phyloP scores from a whole-genome alignment of 92 coral and sea anemone genomes.

The Epizoanthus ramosus region DNA sequence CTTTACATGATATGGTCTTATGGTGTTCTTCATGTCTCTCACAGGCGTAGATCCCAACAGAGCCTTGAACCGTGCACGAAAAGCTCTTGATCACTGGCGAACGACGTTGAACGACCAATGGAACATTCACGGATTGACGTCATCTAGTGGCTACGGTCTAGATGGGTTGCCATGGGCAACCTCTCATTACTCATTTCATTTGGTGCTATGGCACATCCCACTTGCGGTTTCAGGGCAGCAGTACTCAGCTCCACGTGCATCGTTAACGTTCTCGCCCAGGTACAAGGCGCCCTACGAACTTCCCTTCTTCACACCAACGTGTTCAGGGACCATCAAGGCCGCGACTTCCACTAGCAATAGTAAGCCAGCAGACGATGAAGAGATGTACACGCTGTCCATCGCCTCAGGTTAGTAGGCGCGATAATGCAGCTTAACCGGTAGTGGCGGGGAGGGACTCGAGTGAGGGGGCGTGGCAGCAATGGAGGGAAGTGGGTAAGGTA shows the following conservation, averaged over 20 bases:
- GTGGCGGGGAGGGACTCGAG: neutral
- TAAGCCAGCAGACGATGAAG: conserved; percentile 55
- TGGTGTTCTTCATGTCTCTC: too few species aligned
- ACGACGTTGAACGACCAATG: conserved; percentile 79
- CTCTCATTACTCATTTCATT: conserved; percentile 78
- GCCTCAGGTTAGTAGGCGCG: conserved; percentile 58
- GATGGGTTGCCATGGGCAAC: conserved; percentile 94
- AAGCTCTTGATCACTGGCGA: conserved; percentile 89
- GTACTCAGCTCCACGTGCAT: conserved; percentile 75
- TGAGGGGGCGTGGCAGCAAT: neutral
- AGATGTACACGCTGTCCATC: conserved; percentile 78
- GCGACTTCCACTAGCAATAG: conserved; percentile 37
- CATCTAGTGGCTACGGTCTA: conserved; percentile 85
- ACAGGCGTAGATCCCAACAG: conserved; percentile 70
- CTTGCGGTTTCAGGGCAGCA: conserved; percentile 86
- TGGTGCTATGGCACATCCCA: conserved; percentile 88
- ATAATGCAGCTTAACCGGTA: neutral
- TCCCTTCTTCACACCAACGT: conserved; percentile 87
- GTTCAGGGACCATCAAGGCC: conserved; percentile 76
- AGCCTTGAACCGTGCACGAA: conserved; percentile 75
- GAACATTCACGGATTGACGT: conserved; percentile 84
- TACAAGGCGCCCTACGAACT: conserved; percentile 68
- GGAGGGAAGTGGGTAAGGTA: too few species aligned
- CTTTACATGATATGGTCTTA: too few species aligned
- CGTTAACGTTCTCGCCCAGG: conserved; percentile 85